These are phyloP conservation scores for Amorpha juglandis DNA, from an alignment of 2,888 invertebrate genomes.

Conservation along the genomic window DNA sequence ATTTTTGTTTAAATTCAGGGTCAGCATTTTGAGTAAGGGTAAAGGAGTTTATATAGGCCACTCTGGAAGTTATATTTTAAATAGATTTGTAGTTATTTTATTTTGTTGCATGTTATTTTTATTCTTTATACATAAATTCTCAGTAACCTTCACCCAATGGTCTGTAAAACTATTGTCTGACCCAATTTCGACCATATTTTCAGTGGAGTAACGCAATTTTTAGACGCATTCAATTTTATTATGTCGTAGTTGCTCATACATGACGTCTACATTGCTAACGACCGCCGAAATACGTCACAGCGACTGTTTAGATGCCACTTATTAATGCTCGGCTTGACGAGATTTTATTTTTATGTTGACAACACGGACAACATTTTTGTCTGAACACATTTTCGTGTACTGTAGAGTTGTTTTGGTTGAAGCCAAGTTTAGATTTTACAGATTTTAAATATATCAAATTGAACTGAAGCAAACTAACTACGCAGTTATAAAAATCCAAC, in stretches of 20 bases:
- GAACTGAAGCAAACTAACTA: not conserved
- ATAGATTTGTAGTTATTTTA: constrained; percentile 17
- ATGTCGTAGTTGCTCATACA: constrained; percentile 32
- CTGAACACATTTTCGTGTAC: not conserved
- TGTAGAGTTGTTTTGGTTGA: no score
- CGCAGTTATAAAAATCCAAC: constrained; percentile 15
- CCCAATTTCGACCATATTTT: constrained; percentile 35
- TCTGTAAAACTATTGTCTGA: constrained; percentile 39
- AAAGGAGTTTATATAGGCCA: constrained; percentile 6
- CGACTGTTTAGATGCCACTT: constrained; percentile 35
- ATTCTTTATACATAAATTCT: constrained; percentile 26
- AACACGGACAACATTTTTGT: constrained; percentile 5
- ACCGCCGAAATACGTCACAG: constrained; percentile 42
- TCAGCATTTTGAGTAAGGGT: not conserved
- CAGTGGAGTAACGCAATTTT: constrained; percentile 32
- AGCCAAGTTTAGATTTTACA: no score
- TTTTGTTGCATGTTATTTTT: constrained; percentile 10
- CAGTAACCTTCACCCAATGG: constrained; percentile 33
- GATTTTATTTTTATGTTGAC: constrained; percentile 29
- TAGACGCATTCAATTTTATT: constrained; percentile 29
- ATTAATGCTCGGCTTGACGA: constrained; percentile 19
- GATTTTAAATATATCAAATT: not conserved
- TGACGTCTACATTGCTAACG: constrained; percentile 42
- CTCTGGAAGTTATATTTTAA: not conserved
- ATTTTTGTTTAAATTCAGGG: not conserved